A percentile compares a stretch with the other conserved stretches of the same genome.
These are phyloP conservation scores for Agapornis canus DNA, from an alignment of 2,797 vertebrate genomes.

Conservation along the genomic window DNA sequence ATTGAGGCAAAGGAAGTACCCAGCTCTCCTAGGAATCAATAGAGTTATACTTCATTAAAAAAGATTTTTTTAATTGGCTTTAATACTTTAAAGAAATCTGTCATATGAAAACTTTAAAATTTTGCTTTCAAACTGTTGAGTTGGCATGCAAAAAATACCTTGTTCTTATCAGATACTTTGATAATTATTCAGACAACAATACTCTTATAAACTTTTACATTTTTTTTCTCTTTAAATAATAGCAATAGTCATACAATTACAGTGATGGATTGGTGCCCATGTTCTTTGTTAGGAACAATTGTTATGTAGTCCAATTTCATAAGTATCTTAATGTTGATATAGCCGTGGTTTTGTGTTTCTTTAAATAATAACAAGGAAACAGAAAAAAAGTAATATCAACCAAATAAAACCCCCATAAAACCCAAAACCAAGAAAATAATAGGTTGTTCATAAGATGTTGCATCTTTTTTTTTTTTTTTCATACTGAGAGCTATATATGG, in stretches of 20 bases:
- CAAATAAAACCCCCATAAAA: fast-evolving
- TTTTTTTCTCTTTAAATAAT: not conserved
- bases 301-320: not conserved
- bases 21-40: not conserved
- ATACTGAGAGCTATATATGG: not conserved
- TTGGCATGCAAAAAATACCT: not conserved
- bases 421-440: not conserved
- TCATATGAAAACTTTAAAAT: not conserved
- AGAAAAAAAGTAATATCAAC: fast-evolving
- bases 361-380: not conserved
- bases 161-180: not conserved
- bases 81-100: not conserved
- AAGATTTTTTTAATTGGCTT: not conserved
- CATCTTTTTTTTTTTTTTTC: not conserved
- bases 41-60: not conserved
- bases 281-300: not conserved
- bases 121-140: not conserved
- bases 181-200: not conserved
- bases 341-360: not conserved
- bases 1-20: not conserved
- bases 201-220: not conserved
- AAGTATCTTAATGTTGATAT: not conserved
- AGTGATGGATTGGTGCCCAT: not conserved
- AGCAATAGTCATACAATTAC: not conserved
- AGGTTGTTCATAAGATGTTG: not conserved